Conservation (phyloP, 2,888 invertebrate species). For the Nycteola revayana region DNA sequence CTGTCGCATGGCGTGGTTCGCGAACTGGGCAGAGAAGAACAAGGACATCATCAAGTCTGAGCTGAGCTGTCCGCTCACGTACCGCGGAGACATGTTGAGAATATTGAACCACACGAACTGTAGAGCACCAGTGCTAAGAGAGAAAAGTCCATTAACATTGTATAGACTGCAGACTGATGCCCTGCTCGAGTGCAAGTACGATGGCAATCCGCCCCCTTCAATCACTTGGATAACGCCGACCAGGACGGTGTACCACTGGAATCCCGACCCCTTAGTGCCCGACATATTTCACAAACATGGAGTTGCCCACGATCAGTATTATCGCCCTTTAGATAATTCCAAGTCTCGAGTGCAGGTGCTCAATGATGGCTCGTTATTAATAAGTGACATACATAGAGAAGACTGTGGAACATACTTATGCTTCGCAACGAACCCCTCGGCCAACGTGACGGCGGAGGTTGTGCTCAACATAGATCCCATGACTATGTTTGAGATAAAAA, state of each 20-base stretch:
- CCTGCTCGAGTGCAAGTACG: conserved; percentile 88
- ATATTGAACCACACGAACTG: conserved; percentile 88
- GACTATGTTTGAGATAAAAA: conserved; percentile 91
- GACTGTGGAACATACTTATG: conserved; percentile 94
- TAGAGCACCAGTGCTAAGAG: conserved; percentile 83
- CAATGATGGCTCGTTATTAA: conserved; percentile 90
- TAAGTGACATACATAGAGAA: conserved; percentile 86
- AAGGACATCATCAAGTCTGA: conserved; percentile 79
- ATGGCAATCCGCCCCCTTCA: conserved; percentile 89
- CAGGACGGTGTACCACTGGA: conserved; percentile 88
- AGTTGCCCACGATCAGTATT: conserved; percentile 79
- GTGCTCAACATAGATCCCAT: conserved; percentile 92
- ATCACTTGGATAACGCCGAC: conserved; percentile 93
- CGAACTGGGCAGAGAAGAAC: conserved; percentile 73
- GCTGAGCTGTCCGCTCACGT: conserved; percentile 85
- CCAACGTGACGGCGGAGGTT: conserved; percentile 89
- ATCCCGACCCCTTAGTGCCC: conserved; percentile 85
- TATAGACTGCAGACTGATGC: conserved; percentile 86
- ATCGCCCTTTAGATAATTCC: conserved; percentile 67
- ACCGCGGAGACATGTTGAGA: conserved; percentile 86
- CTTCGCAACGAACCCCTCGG: conserved; percentile 91
- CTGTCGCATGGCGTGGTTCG: conserved; percentile 92
- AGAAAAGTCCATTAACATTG: conserved; percentile 83
- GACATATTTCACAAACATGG: conserved; percentile 87
- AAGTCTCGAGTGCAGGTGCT: conserved; percentile 84